A percentile compares a stretch with the other conserved stretches of the same genome.
phyloP scores from a whole-genome alignment of 2,888 invertebrate genomes.

The Bugula neritina region DNA sequence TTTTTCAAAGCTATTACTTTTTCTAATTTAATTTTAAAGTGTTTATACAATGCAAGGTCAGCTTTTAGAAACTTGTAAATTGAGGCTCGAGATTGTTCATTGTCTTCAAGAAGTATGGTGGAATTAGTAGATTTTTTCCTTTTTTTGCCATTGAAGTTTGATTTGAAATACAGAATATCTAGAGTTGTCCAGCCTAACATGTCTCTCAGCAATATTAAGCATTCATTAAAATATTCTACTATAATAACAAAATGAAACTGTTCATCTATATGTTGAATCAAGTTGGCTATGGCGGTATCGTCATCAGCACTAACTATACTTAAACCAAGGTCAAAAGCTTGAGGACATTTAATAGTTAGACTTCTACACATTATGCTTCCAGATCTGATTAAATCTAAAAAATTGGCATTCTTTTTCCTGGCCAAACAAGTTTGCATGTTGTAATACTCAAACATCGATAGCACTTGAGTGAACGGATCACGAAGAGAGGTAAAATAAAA shows the following conservation, averaged over 20 bases:
- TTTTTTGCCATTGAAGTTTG: background rate
- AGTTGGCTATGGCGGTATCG: background rate
- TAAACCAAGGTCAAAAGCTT: background rate
- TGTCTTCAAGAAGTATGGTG: background rate
- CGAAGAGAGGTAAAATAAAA: background rate
- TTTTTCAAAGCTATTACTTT: background rate
- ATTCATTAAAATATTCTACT: background rate
- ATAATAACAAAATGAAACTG: background rate
- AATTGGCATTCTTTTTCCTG: background rate
- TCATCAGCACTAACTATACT: background rate
- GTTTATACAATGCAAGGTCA: background rate
- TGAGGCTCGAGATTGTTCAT: background rate
- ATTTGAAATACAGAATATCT: background rate
- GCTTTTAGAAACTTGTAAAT: background rate
- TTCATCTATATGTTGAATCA: background rate
- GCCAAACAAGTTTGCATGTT: background rate
- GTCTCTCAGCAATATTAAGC: background rate
- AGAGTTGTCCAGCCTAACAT: background rate
- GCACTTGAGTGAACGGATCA: background rate
- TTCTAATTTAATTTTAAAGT: background rate
- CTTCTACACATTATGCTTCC: background rate
- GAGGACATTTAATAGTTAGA: background rate
- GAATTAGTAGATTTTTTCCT: background rate
- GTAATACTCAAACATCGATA: background rate
- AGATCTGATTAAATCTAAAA: background rate